A percentile compares a stretch with the other conserved stretches of the same genome.
Evolutionary conservation across 2,797 vertebrate genomes (phyloP).

Genomic region (Chaunax sp.): DNA sequence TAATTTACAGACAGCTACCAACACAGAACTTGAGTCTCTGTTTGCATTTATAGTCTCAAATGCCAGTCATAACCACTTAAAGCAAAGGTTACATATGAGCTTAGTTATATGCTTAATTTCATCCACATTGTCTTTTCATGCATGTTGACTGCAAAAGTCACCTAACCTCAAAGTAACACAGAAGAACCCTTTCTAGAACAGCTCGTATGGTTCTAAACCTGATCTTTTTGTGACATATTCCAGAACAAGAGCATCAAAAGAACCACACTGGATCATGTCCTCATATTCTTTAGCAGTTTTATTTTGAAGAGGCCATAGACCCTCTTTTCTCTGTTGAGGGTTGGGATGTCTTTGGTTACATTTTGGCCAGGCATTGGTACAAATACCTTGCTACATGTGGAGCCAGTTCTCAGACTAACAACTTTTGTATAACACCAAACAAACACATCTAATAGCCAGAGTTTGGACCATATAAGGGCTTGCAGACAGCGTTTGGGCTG

Average conservation of each 20-base stretch:
- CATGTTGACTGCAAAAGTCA: background rate
- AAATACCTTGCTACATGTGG: slow-evolving; percentile 48
- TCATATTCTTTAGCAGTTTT: background rate
- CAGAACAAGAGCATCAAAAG: background rate
- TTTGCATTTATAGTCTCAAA: background rate
- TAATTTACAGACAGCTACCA: background rate
- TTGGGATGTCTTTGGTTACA: slow-evolving; percentile 23
- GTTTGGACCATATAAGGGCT: slow-evolving; percentile 19
- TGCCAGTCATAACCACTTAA: background rate
- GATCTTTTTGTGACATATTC: background rate
- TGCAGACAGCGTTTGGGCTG: background rate
- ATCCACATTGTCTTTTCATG: background rate
- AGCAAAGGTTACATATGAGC: background rate
- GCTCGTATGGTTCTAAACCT: background rate
- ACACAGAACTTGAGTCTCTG: background rate
- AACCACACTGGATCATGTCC: background rate
- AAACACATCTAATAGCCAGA: slow-evolving; percentile 26
- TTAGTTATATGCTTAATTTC: background rate
- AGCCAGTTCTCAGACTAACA: slow-evolving; percentile 36
- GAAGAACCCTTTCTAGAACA: background rate
- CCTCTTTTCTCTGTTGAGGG: background rate
- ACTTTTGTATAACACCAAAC: slow-evolving; percentile 36
- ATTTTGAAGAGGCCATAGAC: background rate
- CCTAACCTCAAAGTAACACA: background rate
- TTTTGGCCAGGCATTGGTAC: slow-evolving; percentile 18